phyloP scores from a whole-genome alignment of 2,113 vertebrate species.

The Nansenia antarctica region DNA sequence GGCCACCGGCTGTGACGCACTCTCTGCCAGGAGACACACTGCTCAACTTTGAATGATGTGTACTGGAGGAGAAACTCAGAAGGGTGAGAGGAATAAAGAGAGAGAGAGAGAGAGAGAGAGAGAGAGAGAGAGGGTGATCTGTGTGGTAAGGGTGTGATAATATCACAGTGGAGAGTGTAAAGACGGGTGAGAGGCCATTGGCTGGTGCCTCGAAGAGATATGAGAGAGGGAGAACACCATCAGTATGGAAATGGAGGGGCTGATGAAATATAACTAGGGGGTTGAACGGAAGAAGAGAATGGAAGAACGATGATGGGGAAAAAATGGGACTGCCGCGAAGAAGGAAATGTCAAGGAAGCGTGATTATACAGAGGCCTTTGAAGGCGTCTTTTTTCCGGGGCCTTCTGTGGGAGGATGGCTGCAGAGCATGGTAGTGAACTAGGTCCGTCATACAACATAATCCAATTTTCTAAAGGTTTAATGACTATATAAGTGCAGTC shows the following conservation, averaged over 20 bases:
- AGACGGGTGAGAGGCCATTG: neutral
- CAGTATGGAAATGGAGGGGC: neutral
- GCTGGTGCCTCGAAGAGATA: neutral
- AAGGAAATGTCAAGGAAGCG: conserved; percentile 21
- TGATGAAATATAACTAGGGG: neutral
- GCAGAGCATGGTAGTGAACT: no score
- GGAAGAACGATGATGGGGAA: conserved; percentile 16
- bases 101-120: conserved; percentile 4
- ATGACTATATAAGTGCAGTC: no score
- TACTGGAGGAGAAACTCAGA: neutral
- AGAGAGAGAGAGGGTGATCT: neutral
- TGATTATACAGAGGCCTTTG: conserved; percentile 25
- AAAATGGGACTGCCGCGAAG: neutral
- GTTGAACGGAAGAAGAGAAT: conserved; percentile 9
- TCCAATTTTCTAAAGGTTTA: no score
- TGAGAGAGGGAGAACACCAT: neutral
- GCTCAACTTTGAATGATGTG: neutral
- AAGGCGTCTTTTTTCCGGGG: conserved; percentile 25
- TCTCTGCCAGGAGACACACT: neutral
- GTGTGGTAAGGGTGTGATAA: neutral
- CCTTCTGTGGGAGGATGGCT: no score
- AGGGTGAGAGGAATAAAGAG: no score
- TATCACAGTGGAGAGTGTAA: neutral
- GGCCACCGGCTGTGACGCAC: neutral
- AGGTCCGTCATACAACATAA: no score